Evolutionary conservation across 2,797 vertebrate genomes (phyloP), one percentile per base, ranked within the genome.

Genomic region (Notolepis coatsorum): DNA sequence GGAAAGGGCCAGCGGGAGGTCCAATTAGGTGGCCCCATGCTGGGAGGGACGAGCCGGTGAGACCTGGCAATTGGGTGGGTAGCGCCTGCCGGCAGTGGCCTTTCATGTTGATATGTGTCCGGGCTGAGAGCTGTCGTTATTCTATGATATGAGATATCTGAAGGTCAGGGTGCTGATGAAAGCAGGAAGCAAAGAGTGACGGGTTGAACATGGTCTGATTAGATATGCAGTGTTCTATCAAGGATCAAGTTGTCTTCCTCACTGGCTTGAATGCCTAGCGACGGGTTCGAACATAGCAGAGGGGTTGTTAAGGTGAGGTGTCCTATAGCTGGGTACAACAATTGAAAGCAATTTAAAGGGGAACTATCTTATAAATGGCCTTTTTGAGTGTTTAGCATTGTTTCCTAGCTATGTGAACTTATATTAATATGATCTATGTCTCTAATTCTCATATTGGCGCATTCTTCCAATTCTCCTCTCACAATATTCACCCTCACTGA

Each of bases 21-120:
- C 80, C 75, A 80, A 81, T 88, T 87, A 84, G 71, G 57, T 17
- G 38, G 61, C 49, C 17, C 37, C 82, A 61, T 52, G 61, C 76
- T 71, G 81, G 41, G 66, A 63, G 25, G 9, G 55, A 42, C 24
- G 68, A 52, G 47, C 45, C 56, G 47, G 20, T 39, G 13, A 60
- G 24, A 33, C 28, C 0, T 42, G 24, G n/a, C 5, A 30, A 39
- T 42, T 21, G 33, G 35, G 31, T 31, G 33, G 35, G 35, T 9
- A 18, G 37, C 21, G 0, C 17, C 5, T 54, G 13, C 2, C 7
- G 51, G 30, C 2, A 33, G 38, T 38, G 20, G 27, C 24, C 21
- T 63, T 74, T 73, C 31, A 60, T 43, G 54, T 70, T 35, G 9
- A 24, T 50, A 18, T 54, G 7, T 5, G 10, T 57, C 13, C 15